Evolutionary conservation across 2,797 vertebrate genomes (phyloP).

Genomic region (Fistularia commersonii): DNA sequence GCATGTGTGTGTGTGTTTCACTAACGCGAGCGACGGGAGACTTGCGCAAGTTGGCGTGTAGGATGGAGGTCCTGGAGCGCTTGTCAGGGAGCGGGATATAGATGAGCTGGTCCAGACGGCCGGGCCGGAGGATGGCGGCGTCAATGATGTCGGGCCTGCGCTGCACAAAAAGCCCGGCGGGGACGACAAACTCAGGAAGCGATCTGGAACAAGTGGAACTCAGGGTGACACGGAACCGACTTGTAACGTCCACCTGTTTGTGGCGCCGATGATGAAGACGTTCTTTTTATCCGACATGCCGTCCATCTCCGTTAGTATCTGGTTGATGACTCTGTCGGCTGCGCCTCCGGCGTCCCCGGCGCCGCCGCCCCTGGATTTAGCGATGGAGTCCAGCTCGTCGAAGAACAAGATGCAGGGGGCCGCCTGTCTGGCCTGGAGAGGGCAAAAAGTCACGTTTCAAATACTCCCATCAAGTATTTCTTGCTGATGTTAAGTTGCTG

Average conservation of each 20-base stretch:
- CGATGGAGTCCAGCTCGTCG: constrained; percentile 95
- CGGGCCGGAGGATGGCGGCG: constrained; percentile 94
- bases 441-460: background rate
- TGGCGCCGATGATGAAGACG: constrained; percentile 96
- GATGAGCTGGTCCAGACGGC: constrained; percentile 94
- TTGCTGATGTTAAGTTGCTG: too few relatives aligned
- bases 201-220: background rate
- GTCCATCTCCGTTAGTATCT: constrained; percentile 95
- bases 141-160: constrained; percentile 93
- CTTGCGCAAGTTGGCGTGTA: constrained; percentile 97
- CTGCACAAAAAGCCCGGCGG: too few relatives aligned
- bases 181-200: too few relatives aligned
- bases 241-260: constrained; percentile 71
- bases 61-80: constrained; percentile 95
- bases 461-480: background rate
- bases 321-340: constrained; percentile 92
- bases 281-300: constrained; percentile 98
- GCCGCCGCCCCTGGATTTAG: constrained; percentile 94
- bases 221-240: background rate
- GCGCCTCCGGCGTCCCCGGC: constrained; percentile 93
- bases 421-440: constrained; percentile 87
- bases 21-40: constrained; percentile 91
- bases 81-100: constrained; percentile 97
- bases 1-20: too few relatives aligned
- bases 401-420: constrained; percentile 97